Evolutionary conservation across 1,140 invertebrate genomes (phyloP).

Genomic region (Reticulitermes speratus): DNA sequence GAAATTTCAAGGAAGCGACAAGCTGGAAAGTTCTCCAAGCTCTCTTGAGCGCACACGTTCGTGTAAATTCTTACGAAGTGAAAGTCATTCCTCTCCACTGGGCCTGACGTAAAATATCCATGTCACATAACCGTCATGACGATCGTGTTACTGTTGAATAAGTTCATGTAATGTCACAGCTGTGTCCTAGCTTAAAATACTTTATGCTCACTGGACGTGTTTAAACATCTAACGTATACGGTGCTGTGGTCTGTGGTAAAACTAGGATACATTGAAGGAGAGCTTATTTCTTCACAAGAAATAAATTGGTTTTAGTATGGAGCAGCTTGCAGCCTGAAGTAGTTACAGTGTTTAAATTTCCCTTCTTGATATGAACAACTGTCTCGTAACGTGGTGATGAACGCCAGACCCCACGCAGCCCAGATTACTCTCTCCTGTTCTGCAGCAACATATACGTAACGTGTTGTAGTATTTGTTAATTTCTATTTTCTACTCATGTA

Average conservation of each 20-base stretch:
- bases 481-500: too few relatives aligned
- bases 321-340: not conserved
- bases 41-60: not conserved
- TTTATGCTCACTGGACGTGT: not conserved
- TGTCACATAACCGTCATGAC: not conserved
- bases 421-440: too few relatives aligned
- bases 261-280: not conserved
- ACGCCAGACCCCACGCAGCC: too few relatives aligned
- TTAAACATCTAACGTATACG: not conserved
- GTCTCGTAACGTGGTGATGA: too few relatives aligned
- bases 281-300: not conserved
- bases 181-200: not conserved
- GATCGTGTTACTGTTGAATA: not conserved
- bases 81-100: not conserved
- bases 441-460: too few relatives aligned
- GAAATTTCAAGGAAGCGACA: too few relatives aligned
- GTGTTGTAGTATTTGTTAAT: too few relatives aligned
- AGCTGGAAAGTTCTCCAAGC: not conserved
- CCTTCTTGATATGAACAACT: too few relatives aligned
- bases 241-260: not conserved
- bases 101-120: not conserved
- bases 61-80: constrained; percentile 1
- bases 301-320: not conserved
- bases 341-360: too few relatives aligned
- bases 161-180: constrained; percentile 9